Evolutionary conservation across 2,113 vertebrate genomes (phyloP).

Genomic region (Austrofundulus limnaeus): DNA sequence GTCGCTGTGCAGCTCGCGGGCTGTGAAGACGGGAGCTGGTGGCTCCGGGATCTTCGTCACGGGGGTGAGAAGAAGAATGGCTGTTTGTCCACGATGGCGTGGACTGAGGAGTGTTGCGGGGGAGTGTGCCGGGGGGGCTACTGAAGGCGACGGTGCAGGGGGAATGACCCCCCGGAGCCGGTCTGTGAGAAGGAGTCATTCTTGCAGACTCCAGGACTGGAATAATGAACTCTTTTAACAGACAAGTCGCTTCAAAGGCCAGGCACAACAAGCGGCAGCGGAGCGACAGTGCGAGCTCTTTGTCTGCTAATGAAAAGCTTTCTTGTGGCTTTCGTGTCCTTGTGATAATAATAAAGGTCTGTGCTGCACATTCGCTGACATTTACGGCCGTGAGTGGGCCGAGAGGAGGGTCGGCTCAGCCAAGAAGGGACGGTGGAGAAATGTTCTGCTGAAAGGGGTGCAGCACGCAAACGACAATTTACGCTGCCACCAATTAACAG

Average conservation of each 20-base stretch:
- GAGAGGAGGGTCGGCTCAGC: slow-evolving; percentile 11
- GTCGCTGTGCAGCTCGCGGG: too few species aligned
- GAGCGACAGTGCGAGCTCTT: slow-evolving; percentile 65
- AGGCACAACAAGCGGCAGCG: slow-evolving; percentile 54
- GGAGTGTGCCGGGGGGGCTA: neutral
- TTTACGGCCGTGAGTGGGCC: slow-evolving; percentile 54
- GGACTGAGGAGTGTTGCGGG: neutral
- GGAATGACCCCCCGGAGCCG: slow-evolving; percentile 59
- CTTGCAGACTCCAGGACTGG: slow-evolving; percentile 58
- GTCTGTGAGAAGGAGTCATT: slow-evolving; percentile 69
- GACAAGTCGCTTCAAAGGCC: slow-evolving; percentile 71
- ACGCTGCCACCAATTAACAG: slow-evolving; percentile 45
- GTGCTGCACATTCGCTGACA: slow-evolving; percentile 59
- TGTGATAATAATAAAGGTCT: slow-evolving; percentile 60
- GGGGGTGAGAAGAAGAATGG: slow-evolving; percentile 71
- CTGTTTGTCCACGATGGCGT: slow-evolving; percentile 62
- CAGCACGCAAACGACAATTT: slow-evolving; percentile 34
- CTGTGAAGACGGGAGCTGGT: too few species aligned
- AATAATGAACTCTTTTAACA: slow-evolving; percentile 75
- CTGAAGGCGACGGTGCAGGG: slow-evolving; percentile 47
- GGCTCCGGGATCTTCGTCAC: slow-evolving; percentile 75
- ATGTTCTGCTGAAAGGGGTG: slow-evolving; percentile 34
- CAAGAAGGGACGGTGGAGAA: slow-evolving; percentile 30
- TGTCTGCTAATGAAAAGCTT: slow-evolving; percentile 71
- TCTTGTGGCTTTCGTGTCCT: slow-evolving; percentile 64